Conservation (phyloP, 37 sponge, comb jelly and placozoan species). For the Lycopodina hypogea region DNA sequence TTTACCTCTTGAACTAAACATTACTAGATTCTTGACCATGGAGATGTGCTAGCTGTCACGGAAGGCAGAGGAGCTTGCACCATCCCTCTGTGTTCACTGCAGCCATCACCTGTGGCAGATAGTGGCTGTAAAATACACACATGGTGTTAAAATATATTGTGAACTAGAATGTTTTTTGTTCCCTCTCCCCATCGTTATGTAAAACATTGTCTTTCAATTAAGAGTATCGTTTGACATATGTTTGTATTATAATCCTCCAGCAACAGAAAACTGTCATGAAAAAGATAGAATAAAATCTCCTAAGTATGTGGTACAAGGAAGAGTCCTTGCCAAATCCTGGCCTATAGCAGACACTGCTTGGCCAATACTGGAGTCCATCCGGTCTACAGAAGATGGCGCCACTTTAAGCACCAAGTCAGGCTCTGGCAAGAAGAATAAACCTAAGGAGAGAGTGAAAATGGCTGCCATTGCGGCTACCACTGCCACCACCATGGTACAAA, state of each 20-base stretch:
- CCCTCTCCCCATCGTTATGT: no score
- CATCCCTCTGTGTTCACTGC: constrained; percentile 64
- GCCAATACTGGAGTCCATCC: constrained; percentile 38
- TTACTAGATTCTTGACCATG: constrained; percentile 73
- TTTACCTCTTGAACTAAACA: background rate
- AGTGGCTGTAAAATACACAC: background rate
- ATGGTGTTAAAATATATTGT: background rate
- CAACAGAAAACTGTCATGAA: background rate
- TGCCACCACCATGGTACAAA: background rate
- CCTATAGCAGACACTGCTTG: constrained; percentile 74
- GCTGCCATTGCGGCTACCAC: background rate
- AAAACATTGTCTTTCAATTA: no score
- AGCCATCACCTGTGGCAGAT: background rate
- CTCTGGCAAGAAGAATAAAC: constrained; percentile 28
- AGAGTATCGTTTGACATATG: no score
- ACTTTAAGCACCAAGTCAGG: constrained; percentile 18
- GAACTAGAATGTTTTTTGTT: no score
- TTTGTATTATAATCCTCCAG: background rate
- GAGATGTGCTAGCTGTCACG: constrained; percentile 17
- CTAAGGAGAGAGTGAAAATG: background rate
- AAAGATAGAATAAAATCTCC: constrained; percentile 17
- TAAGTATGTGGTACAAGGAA: constrained; percentile 75
- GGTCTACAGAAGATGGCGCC: constrained; percentile 18
- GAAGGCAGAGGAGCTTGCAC: constrained; percentile 77
- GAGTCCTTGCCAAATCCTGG: constrained; percentile 78